phyloP scores from a whole-genome alignment of 2,888 invertebrate species.

The Cerceris ruficornis region DNA sequence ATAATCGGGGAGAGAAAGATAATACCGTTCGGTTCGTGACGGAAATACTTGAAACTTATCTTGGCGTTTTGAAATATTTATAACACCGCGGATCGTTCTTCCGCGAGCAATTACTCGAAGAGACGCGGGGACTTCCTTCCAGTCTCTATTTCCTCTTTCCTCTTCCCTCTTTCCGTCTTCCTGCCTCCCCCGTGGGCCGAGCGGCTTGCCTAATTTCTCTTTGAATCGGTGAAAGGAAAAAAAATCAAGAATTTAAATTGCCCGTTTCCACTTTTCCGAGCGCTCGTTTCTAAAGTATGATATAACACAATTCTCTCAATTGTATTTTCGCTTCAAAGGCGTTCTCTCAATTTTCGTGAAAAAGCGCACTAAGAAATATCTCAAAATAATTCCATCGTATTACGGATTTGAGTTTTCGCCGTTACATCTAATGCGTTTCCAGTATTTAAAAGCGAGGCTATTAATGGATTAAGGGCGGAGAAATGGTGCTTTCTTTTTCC shows the following conservation, averaged over 20 bases:
- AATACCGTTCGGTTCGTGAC: constrained; percentile 1
- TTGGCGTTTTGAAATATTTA: constrained; percentile 10
- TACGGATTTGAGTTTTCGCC: neutral
- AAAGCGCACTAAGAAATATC: too few species aligned
- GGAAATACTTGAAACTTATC: neutral
- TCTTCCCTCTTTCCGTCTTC: too few species aligned
- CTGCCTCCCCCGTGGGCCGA: too few species aligned
- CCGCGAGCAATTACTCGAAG: neutral
- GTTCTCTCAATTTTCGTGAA: too few species aligned
- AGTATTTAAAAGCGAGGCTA: neutral
- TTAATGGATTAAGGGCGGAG: neutral
- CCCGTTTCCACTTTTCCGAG: too few species aligned
- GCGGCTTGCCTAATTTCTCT: too few species aligned
- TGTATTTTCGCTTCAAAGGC: too few species aligned
- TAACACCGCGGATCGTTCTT: neutral
- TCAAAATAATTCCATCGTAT: too few species aligned
- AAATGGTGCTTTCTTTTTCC: neutral
- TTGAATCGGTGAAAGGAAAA: too few species aligned
- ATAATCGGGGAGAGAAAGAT: constrained; percentile 7
- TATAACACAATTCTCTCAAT: too few species aligned
- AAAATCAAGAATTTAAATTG: too few species aligned
- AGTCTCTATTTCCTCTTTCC: neutral
- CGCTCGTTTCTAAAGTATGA: too few species aligned
- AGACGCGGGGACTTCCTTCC: neutral
- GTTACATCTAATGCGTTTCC: neutral